Evolutionary conservation across 2,113 vertebrate species (phyloP).

Genomic region (Myxocyprinus asiaticus): DNA sequence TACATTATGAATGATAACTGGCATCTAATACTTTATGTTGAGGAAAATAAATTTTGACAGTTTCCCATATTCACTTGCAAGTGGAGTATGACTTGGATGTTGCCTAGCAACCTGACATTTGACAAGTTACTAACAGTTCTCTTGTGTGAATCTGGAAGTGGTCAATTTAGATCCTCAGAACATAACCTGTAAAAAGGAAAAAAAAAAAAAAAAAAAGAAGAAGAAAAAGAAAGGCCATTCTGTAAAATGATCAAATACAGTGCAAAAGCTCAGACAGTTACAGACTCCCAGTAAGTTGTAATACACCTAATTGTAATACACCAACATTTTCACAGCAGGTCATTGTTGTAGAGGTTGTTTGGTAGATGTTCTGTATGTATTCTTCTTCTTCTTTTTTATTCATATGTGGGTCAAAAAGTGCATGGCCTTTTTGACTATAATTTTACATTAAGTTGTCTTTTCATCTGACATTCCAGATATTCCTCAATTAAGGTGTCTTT

Average conservation of each 20-base stretch:
- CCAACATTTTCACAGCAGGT: too few species aligned
- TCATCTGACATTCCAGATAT: too few species aligned
- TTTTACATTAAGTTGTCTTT: too few species aligned
- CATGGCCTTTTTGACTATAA: too few species aligned
- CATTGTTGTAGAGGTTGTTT: too few species aligned
- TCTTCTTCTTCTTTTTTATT: too few species aligned
- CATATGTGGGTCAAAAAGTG: too few species aligned
- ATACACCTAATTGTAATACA: too few species aligned
- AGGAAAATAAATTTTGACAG: not conserved
- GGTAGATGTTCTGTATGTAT: too few species aligned
- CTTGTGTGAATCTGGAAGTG: constrained; percentile 20
- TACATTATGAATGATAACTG: constrained; percentile 9
- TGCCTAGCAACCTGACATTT: constrained; percentile 51
- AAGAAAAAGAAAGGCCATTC: not conserved
- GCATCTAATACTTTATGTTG: not conserved
- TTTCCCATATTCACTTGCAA: constrained; percentile 8
- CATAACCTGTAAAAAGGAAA: not conserved
- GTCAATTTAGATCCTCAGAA: constrained; percentile 13
- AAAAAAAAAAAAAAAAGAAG: constrained; percentile 16
- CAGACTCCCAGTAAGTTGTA: too few species aligned
- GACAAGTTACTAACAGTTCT: constrained; percentile 26
- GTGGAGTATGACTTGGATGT: constrained; percentile 31
- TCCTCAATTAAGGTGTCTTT: too few species aligned
- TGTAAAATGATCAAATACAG: not conserved
- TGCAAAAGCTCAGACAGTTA: too few species aligned